Percentiles rank a stretch among this genome's conserved stretches.
These are phyloP conservation scores for Oxyteleia sp. DNA, from an alignment of 2,888 invertebrate species.

Conservation along the genomic window DNA sequence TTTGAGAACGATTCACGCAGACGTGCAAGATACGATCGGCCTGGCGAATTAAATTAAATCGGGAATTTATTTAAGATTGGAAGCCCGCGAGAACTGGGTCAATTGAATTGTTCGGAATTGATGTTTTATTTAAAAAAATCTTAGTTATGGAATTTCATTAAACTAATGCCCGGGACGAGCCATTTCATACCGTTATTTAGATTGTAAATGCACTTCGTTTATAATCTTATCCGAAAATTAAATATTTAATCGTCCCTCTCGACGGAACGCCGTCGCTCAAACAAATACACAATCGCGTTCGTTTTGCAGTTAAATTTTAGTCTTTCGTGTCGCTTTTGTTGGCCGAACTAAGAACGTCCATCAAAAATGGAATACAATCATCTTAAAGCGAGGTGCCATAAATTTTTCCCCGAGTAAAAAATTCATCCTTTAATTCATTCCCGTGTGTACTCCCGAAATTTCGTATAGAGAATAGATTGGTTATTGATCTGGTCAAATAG, in stretches of 20 bases:
- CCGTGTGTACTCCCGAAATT: constrained; percentile 43
- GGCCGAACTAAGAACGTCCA: background rate
- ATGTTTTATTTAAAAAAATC: constrained; percentile 27
- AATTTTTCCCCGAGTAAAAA: too few relatives aligned
- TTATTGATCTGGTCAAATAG: constrained; percentile 65
- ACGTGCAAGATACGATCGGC: constrained; percentile 9
- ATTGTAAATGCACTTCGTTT: background rate
- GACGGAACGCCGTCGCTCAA: background rate
- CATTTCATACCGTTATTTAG: constrained; percentile 10
- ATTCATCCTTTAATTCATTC: constrained; percentile 41
- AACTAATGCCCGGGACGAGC: constrained; percentile 20
- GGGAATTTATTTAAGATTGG: constrained; percentile 24
- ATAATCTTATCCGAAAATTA: constrained; percentile 40
- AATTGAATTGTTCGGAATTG: background rate
- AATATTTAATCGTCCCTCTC: constrained; percentile 23
- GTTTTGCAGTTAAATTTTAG: constrained; percentile 17
- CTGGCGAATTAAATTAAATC: constrained; percentile 17
- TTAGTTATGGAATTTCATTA: constrained; percentile 39
- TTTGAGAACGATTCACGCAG: background rate
- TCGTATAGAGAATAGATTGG: constrained; percentile 58
- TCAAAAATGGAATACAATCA: constrained; percentile 28
- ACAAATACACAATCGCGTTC: constrained; percentile 13
- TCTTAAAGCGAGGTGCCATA: too few relatives aligned
- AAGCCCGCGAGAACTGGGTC: constrained; percentile 29
- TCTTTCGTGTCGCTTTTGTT: background rate